Evolutionary conservation across 2,113 vertebrate genomes (phyloP).

Genomic region (Cottus gobio): DNA sequence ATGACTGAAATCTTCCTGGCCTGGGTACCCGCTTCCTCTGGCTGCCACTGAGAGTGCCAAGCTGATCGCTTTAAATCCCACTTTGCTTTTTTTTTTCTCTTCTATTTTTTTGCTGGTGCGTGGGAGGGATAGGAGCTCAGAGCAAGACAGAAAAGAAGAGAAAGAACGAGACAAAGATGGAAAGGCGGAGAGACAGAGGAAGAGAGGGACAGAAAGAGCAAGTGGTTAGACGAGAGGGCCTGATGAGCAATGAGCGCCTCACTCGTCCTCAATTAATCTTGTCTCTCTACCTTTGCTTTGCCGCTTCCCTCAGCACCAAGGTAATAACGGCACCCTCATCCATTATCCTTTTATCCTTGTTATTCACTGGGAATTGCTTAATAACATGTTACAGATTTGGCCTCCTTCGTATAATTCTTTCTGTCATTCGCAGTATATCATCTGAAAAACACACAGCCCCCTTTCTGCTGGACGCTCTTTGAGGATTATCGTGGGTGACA

Average conservation of each 20-base stretch:
- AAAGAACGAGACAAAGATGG: constrained; percentile 78
- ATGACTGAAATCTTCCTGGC: constrained; percentile 81
- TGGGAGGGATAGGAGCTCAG: constrained; percentile 78
- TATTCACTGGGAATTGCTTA: constrained; percentile 97
- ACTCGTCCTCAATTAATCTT: constrained; percentile 98
- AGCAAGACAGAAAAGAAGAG: constrained; percentile 70
- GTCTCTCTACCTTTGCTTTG: constrained; percentile 95
- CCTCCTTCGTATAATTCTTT: constrained; percentile 95
- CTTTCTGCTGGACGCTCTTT: constrained; percentile 88
- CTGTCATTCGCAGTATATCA: constrained; percentile 97
- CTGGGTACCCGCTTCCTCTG: constrained; percentile 67
- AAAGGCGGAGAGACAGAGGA: constrained; percentile 60
- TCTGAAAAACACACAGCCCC: constrained; percentile 92
- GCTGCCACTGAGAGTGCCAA: constrained; percentile 71
- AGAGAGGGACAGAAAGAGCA: constrained; percentile 72
- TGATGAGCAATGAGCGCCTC: constrained; percentile 96
- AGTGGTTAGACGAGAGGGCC: constrained; percentile 84
- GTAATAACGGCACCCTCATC: constrained; percentile 96
- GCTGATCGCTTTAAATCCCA: constrained; percentile 76
- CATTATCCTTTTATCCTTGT: constrained; percentile 98
- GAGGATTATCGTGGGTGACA: constrained; percentile 97
- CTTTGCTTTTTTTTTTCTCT: constrained; percentile 31
- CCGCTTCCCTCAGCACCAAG: constrained; percentile 90
- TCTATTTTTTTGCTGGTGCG: constrained; percentile 35
- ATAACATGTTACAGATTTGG: constrained; percentile 98